Evolutionary conservation across 2,888 invertebrate genomes (phyloP), one percentile per base, ranked within the genome.

Genomic region (Amiota communis): DNA sequence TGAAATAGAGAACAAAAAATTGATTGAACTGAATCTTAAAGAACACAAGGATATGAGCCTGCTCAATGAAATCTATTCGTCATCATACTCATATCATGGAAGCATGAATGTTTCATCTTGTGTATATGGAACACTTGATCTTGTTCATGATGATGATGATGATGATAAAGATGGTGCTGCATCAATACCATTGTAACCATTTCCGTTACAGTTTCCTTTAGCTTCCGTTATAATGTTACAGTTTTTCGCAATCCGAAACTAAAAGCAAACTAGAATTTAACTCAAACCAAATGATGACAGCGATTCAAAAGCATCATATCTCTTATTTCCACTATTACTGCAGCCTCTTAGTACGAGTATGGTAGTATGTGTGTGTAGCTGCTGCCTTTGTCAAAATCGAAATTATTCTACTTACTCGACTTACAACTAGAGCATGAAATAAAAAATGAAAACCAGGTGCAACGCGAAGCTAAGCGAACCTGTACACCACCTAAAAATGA

Each of bases 351-450:
- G n/a, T 81, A 4, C 36, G 36, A 4, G 36, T 36, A 3, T 23
- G 23, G 1, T 1, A 2, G 23, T 23, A 3, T 36, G 36, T 36
- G 4, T 36, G 36, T 36, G 36, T 36, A 4, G 36, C 8, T 36
- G 3, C 36, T 36, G 80, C 82, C 36, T 36, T 36, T 85, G 85
- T 83, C 85, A 83, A 82, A 85, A 82, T 82, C 79, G 72, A 77
- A 83, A 85, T 85, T 82, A 85, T 83, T 83, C 85, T 81, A 83
- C 78, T 76, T 80, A 73, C 78, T 76, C 80, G 72, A 74, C 71
- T 70, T 73, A 76, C 74, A 77, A 79, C 77, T 81, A 79, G 79
- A 76, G 83, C 83, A 80, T 82, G 78, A 81, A 83, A 79, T 78
- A 75, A 72, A 73, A 76, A 59, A 70, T 48, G 74, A 70, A 72